phyloP scores from a whole-genome alignment of 2,797 vertebrate species.

The Mormyrus hasselquistii region DNA sequence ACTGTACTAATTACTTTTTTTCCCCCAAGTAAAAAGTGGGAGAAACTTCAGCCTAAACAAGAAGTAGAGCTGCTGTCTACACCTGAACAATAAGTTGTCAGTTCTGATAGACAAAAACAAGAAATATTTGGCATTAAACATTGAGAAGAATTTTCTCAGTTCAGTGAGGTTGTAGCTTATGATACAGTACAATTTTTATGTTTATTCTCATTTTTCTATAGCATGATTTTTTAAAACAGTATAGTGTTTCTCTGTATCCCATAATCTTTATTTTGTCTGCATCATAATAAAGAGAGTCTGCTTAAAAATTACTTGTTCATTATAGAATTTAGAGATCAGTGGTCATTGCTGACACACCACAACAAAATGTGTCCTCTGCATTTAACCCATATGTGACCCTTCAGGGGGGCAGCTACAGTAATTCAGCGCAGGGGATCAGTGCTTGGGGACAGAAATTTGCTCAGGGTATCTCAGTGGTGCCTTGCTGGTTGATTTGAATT shows the following conservation, averaged over 20 bases:
- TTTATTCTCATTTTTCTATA: not conserved
- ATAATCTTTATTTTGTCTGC: not conserved
- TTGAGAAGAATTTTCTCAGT: not conserved
- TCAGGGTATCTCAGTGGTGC: no score
- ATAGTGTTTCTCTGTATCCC: not conserved
- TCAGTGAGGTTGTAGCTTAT: not conserved
- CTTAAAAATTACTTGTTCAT: not conserved
- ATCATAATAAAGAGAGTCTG: not conserved
- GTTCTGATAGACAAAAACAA: not conserved
- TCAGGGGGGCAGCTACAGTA: not conserved
- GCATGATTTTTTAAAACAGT: not conserved
- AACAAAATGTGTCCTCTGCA: not conserved
- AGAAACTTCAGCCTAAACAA: not conserved
- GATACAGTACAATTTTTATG: not conserved
- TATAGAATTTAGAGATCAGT: not conserved
- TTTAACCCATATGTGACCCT: not conserved
- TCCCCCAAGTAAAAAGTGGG: not conserved
- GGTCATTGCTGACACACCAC: not conserved
- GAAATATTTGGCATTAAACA: not conserved
- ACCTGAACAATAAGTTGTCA: not conserved
- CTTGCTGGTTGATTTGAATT: not conserved
- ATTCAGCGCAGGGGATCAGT: not conserved
- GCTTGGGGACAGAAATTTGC: no score
- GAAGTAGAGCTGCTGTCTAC: not conserved
- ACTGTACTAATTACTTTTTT: not conserved